A percentile compares a stretch with the other conserved stretches of the same genome.
Conservation (phyloP, 2,113 vertebrate genomes). For the Bubo blakistoni region DNA sequence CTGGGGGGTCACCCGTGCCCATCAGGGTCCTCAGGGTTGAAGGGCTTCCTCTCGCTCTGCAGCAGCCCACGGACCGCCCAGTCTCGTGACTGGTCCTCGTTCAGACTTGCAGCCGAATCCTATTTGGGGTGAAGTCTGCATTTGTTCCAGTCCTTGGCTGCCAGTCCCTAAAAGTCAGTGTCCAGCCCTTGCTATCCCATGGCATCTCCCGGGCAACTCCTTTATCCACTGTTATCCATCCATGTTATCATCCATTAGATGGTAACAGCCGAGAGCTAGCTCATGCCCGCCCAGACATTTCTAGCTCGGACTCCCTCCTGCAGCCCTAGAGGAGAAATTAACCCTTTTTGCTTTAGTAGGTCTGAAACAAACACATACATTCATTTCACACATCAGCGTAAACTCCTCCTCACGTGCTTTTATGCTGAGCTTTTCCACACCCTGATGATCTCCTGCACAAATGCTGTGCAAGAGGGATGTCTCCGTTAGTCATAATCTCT, state of each 20-base stretch:
- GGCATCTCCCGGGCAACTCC: conserved; percentile 7
- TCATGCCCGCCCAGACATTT: neutral
- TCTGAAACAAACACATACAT: fast-evolving
- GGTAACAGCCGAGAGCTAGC: neutral
- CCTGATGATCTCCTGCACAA: neutral
- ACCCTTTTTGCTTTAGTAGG: neutral
- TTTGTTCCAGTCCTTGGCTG: neutral
- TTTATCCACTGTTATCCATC: neutral
- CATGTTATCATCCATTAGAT: neutral
- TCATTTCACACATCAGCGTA: fast-evolving
- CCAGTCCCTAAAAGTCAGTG: neutral
- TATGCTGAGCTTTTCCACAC: neutral
- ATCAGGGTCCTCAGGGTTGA: fast-evolving
- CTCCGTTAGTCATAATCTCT: neutral
- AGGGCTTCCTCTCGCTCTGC: neutral
- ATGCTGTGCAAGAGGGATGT: neutral
- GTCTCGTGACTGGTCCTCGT: fast-evolving
- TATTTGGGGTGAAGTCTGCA: neutral
- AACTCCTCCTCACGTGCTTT: neutral
- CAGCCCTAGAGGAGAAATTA: neutral
- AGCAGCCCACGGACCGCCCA: fast-evolving
- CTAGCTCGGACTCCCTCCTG: neutral
- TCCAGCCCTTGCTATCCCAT: neutral
- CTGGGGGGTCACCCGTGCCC: neutral
- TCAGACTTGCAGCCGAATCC: neutral